These are phyloP conservation scores for Yponomeuta cagnagella DNA, from an alignment of 2,888 invertebrate genomes.

Conservation along the genomic window DNA sequence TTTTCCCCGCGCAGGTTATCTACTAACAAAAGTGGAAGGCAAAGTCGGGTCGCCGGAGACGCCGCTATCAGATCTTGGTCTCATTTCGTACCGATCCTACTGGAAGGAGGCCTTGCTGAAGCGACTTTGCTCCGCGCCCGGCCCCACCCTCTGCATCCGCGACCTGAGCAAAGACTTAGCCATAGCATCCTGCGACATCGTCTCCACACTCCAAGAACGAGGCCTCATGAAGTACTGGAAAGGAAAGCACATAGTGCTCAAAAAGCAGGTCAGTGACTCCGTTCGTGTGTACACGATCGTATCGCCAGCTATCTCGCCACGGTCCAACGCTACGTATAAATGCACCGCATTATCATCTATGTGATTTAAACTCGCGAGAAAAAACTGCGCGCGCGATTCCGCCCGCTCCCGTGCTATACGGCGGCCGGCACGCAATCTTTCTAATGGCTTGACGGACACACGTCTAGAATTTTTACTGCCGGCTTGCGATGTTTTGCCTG, in stretches of 20 bases:
- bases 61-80: constrained; percentile 96
- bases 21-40: constrained; percentile 95
- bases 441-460: constrained; percentile 11
- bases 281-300: constrained; percentile 15
- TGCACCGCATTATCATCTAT: constrained; percentile 11
- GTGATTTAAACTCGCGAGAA: constrained; percentile 13
- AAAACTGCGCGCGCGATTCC: constrained; percentile 11
- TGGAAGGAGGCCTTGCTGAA: constrained; percentile 98
- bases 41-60: constrained; percentile 99
- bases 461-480: neutral
- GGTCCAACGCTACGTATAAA: constrained; percentile 15
- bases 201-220: constrained; percentile 95
- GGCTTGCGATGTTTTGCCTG: neutral
- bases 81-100: constrained; percentile 98
- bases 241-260: constrained; percentile 96
- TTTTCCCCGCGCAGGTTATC: constrained; percentile 83
- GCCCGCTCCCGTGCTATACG: constrained; percentile 10
- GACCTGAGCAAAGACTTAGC: constrained; percentile 93
- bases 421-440: constrained; percentile 14
- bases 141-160: constrained; percentile 92
- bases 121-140: constrained; percentile 91
- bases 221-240: constrained; percentile 99
- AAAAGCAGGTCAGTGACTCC: constrained; percentile 83
- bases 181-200: constrained; percentile 97
- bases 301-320: constrained; percentile 14